These are phyloP conservation scores for Lordiphosa mommai DNA, from an alignment of 1,140 invertebrate species.

Conservation along the genomic window DNA sequence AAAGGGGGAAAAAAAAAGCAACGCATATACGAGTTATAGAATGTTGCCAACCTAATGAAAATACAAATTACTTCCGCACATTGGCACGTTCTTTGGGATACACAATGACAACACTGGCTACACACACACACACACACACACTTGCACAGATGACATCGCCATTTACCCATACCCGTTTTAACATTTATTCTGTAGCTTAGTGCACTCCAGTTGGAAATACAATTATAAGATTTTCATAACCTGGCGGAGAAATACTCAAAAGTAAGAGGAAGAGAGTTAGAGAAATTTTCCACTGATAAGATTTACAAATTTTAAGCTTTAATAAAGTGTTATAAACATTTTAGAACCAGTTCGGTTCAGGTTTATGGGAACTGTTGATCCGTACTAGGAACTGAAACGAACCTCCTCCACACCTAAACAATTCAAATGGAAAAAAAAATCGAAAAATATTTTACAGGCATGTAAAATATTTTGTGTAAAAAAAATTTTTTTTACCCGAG, in stretches of 20 bases:
- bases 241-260: not conserved
- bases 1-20: conserved; percentile 6
- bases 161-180: conserved; percentile 2
- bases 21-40: conserved; percentile 26
- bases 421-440: too few species aligned
- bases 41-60: conserved; percentile 53
- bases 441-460: too few species aligned
- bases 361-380: too few species aligned
- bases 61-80: conserved; percentile 62
- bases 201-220: conserved; percentile 27
- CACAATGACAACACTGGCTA: conserved; percentile 27
- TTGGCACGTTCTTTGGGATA: conserved; percentile 40
- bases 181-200: conserved; percentile 18
- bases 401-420: too few species aligned
- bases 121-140: not conserved
- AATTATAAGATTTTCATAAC: conserved; percentile 42
- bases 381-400: too few species aligned
- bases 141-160: not conserved
- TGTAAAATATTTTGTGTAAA: too few species aligned
- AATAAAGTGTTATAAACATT: too few species aligned
- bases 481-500: too few species aligned
- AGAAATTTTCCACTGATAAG: too few species aligned
- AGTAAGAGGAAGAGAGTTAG: not conserved
- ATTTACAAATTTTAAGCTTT: too few species aligned
- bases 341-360: too few species aligned